Evolutionary conservation across 92 coral and sea anemone species (phyloP), one percentile per base, ranked within the genome.

Genomic region (Porites rus): DNA sequence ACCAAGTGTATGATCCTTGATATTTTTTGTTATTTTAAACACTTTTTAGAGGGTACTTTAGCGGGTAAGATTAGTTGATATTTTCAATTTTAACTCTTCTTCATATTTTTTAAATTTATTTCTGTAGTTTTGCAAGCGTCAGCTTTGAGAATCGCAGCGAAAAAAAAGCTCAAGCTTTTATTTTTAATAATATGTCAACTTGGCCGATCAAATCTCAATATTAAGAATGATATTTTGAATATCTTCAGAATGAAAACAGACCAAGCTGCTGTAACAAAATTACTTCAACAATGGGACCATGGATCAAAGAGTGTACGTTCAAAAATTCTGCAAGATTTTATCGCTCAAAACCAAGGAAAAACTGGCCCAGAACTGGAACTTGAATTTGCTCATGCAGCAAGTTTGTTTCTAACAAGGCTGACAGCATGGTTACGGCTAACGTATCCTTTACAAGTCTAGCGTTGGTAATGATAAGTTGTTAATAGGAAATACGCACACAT

Each of bases 361-460:
- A 97, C 99, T 54, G 99, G 99, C 8, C 99, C 99, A 68, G 97
- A 95, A 70, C 53, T 97, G 59, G 99, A 97, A 61, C 89, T 88
- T 50, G 98, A 95, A 90, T 97, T 97, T 78, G 98, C 98, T 21
- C 99, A 97, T 78, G 96, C 99, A 53, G 99, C 99, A 8, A 97
- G 99, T 76, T 87, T 97, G 93, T 97, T 97, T 87, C 88, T 97
- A 52, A 97, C 99, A 1, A 90, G 99, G 81, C 70, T 97, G 13
- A 97, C 99, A 69, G 97, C 99, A 4, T 97, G 99, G 99, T 90
- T 97, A 52, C 82, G 99, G 65, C 89, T 97, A 22, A 93, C 99
- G 98, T 97, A 97, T 97, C 98, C 84, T 92, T 53, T 70, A 77
- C 53, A 75, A 7, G 61, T 14, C 61, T 8, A 56, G 16, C 4